Base-by-base conservation (phyloP, 2,113 vertebrate genomes). In the Suricata suricatta region DNA sequence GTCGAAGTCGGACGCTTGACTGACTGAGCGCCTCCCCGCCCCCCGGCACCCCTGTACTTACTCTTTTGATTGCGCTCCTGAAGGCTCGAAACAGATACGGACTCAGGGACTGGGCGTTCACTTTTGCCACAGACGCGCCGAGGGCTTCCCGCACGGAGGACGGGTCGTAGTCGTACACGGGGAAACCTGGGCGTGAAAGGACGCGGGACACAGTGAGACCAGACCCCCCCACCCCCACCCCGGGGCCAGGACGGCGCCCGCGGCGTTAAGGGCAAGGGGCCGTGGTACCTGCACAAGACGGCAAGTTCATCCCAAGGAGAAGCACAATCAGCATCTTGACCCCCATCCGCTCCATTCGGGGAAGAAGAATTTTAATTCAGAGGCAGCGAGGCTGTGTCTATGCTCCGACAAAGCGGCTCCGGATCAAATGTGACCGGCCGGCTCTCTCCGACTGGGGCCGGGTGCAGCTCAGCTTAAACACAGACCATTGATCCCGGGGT, bases 51-150 rank as follows among this genome's bases (percentile, higher is more conserved):
- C 7, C 19, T 1, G 3, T 63, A 98, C 99, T 99, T 88, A 99
- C 99, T 16, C 97, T 97, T 25, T 68, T 72, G 8, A 99, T 47
- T 0, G 88, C 92, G 97, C 98, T 98, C 72, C 93, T 93, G 90
- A 98, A 96, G 0, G 97, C 92, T 64, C 98, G 97, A 0, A 98
- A 98, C 41, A 98, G 96, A 50, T 97, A 98, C 1, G 95, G 97
- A 17, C 98, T 97, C 97, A 96, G 88, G 0, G 97, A 81, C 74
- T 85, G 98, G 2, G 98, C 76, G 13, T 99, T 99, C 96, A 99
- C 98, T 63, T 97, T 97, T 7, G 96, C 97, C 86, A 99, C 80
- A 0, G 99, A 98, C 83, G 97, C 98, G 0, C 86, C 83, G 87
- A 99, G 97, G 90, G 98, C 99, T 41, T 97, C 97, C 52, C 89